Evolutionary conservation across 1,140 invertebrate species (phyloP).

Genomic region (Eriocheir sinensis): DNA sequence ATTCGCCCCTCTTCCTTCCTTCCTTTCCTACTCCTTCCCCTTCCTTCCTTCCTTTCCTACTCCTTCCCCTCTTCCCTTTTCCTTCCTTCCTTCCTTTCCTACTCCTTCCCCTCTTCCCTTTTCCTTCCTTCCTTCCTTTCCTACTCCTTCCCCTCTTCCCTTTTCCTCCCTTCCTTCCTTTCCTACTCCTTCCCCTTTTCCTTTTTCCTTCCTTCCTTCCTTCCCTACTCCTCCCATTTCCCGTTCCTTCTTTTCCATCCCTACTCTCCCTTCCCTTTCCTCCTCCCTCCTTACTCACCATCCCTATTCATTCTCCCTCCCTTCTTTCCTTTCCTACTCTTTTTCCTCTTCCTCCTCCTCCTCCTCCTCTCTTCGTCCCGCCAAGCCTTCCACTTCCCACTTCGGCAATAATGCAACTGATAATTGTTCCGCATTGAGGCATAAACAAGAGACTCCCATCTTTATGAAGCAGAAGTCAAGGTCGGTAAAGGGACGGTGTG

Average conservation of each 20-base stretch:
- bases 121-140: neutral
- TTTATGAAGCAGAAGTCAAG: conserved; percentile 11
- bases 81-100: no score
- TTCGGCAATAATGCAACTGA: neutral
- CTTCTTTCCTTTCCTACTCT: neutral
- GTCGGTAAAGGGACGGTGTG: neutral
- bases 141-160: neutral
- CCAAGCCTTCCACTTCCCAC: conserved; percentile 27
- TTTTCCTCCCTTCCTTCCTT: neutral
- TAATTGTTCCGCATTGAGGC: conserved; percentile 37
- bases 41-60: neutral
- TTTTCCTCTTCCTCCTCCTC: no score
- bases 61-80: no score
- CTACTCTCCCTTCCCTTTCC: no score
- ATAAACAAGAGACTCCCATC: conserved; percentile 44
- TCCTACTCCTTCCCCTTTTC: neutral
- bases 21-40: neutral
- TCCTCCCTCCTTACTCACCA: neutral
- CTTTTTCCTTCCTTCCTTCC: no score
- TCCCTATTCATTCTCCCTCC: no score
- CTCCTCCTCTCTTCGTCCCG: neutral
- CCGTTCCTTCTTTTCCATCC: no score
- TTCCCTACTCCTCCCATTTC: no score
- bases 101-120: neutral
- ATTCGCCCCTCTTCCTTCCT: neutral